Evolutionary conservation across 2,113 vertebrate genomes (phyloP).

Genomic region (Microcebus lehilahytsara): DNA sequence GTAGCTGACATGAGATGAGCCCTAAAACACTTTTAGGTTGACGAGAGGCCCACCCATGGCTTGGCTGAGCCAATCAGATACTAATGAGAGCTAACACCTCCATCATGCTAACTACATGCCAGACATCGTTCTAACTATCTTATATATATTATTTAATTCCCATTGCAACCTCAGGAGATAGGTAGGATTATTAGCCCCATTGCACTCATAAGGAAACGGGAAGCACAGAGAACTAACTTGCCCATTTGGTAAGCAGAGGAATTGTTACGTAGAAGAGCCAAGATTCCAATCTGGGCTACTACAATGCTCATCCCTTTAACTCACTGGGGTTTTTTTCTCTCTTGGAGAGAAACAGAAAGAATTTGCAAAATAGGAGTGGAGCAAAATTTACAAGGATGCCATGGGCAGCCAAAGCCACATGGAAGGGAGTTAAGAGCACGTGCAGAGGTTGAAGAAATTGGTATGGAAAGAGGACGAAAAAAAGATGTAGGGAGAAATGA

Average conservation of each 20-base stretch:
- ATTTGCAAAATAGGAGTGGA: background rate
- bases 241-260: background rate
- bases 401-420: background rate
- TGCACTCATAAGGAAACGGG: background rate
- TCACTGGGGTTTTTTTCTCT: background rate
- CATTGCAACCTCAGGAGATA: background rate
- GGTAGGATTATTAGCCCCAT: background rate
- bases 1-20: background rate
- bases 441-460: background rate
- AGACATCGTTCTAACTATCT: background rate
- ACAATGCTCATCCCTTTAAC: background rate
- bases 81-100: background rate
- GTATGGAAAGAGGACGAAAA: background rate
- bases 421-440: background rate
- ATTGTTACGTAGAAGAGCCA: background rate
- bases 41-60: background rate
- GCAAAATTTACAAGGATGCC: background rate
- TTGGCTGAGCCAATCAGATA: background rate
- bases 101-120: background rate
- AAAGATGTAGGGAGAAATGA: background rate
- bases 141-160: background rate
- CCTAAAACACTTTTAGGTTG: background rate
- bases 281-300: background rate
- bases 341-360: background rate
- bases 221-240: background rate